Base-by-base conservation (phyloP, 2,888 invertebrate genomes). In the Abrostola triplasia region DNA sequence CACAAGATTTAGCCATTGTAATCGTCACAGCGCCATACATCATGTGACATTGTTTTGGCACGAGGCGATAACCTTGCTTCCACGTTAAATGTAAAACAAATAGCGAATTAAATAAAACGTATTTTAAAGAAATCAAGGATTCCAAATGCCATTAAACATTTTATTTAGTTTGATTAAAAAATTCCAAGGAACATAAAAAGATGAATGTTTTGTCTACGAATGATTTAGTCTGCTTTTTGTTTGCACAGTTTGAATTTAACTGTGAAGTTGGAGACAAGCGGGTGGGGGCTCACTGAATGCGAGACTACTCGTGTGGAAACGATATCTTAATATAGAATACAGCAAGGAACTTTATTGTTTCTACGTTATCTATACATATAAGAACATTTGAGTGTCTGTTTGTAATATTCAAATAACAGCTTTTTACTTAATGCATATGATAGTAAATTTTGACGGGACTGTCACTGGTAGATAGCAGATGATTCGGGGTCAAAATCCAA, bases 21-120 rank as follows among this genome's bases (percentile, higher is more conserved):
- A 69, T 66, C 49, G 55, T 64, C 55, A 69, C 36, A 49, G 42
- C 7, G 24, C 57, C 64, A 83, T 87, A 80, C 79, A 84, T 87
- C 86, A 84, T 81, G 77, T 77, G 82, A 84, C 79, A 86, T 76
- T 77, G 80, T 87, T 84, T 90, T 90, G 91, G 90, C 90, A 88
- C 86, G 77, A 71, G 64, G 67, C 55, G 61, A 55, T 74, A 86
- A 80, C 91, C 90, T 90, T 87, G 90, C 76, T 77, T 68, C 66
- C 76, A 83, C 83, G 85, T 87, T 86, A 86, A 84, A 85, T 84
- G 70, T 59, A 78, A 80, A 85, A 88, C 86, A 84, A 87, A 87
- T 80, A 77, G 64, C 50, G 76, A 78, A 82, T 78, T 64, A 70
- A 76, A 79, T 67, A 79, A 76, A 78, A 77, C 76, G 79, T 79